Base-by-base conservation (phyloP, 2,888 invertebrate species). In the Entomobrya multifasciata region DNA sequence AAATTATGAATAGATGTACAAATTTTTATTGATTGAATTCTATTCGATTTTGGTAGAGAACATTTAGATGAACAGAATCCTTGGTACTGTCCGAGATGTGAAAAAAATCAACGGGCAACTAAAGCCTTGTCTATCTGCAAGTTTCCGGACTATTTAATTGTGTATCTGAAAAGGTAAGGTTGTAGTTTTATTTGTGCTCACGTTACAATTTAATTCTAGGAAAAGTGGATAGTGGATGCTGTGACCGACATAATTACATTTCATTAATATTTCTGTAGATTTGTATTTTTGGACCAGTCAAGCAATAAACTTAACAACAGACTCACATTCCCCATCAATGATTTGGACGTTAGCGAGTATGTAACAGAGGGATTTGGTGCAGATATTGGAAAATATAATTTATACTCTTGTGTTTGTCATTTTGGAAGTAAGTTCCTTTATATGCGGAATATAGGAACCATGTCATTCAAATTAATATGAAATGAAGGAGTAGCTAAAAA, bases 91-190 rank as follows among this genome's bases (percentile, higher is more conserved):
- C 94, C 95, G 1, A 93, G 93, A 86, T 95, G 95, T 91, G 93
- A 94, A 91, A 93, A 93, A 87, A 94, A 95, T 91, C 94, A 94
- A 91, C 94, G 94, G 91, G 95, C 95, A 36, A 94, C 94, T 72
- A 95, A 95, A 91, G 94, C 94, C n/a, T 93, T 95, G 83, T 94
- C 94, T 10, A 94, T 95, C 72, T 95, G 95, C 93, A 93, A 94
- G 88, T 95, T 94, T 91, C 95, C 95, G 4, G 94, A 94, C 92
- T 94, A 94, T 91, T 93, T 95, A 47, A 95, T 95, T 91, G 94
- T 95, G 79, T 95, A 95, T 91, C 93, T 95, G 52, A 95, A 95
- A 92, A 92, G 93, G 93, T 93, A 20, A 4, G 70, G 22, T 87
- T 57, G 15, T 6, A 41, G 47, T 25, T 67, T 44, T 36, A 30